Conservation (phyloP, 2,888 invertebrate species). For the Pachycephus smyrnensis region DNA sequence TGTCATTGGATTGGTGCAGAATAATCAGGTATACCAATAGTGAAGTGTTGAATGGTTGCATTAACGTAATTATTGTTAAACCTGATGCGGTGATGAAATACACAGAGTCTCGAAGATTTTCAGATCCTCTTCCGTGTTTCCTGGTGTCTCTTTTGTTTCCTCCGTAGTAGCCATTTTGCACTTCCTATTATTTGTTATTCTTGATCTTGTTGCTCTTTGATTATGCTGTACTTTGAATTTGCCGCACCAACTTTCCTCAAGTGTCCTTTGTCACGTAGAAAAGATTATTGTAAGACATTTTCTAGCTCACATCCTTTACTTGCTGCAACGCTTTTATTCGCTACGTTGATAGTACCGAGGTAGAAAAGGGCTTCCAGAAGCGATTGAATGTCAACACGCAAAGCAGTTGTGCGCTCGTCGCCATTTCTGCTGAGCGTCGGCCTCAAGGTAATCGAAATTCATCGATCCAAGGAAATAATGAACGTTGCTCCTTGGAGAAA, state of each 20-base stretch:
- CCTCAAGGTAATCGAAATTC: conserved; percentile 45
- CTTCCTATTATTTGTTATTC: conserved; percentile 16
- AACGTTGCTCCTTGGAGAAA: conserved; percentile 12
- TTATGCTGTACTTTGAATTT: background rate
- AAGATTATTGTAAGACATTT: background rate
- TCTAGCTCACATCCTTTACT: conserved; percentile 10
- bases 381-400: conserved; percentile 43
- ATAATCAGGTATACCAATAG: background rate
- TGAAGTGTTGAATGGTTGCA: background rate
- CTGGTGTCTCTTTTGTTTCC: conserved; percentile 49
- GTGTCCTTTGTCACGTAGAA: background rate
- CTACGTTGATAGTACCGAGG: conserved; percentile 4
- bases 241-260: background rate
- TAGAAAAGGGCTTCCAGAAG: conserved; percentile 32
- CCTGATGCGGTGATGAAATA: conserved; percentile 71
- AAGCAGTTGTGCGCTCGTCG: conserved; percentile 30
- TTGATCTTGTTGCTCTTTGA: background rate
- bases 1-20: background rate
- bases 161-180: conserved; percentile 38
- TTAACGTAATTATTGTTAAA: conserved; percentile 42
- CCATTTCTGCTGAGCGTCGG: conserved; percentile 33
- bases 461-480: conserved; percentile 34
- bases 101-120: conserved; percentile 78
- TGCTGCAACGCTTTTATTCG: conserved; percentile 11
- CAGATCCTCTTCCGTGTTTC: conserved; percentile 78